Percentiles rank a stretch among this genome's conserved stretches.
Evolutionary conservation across 2,888 invertebrate species (phyloP).

Genomic region (Hecatera dysodea): DNA sequence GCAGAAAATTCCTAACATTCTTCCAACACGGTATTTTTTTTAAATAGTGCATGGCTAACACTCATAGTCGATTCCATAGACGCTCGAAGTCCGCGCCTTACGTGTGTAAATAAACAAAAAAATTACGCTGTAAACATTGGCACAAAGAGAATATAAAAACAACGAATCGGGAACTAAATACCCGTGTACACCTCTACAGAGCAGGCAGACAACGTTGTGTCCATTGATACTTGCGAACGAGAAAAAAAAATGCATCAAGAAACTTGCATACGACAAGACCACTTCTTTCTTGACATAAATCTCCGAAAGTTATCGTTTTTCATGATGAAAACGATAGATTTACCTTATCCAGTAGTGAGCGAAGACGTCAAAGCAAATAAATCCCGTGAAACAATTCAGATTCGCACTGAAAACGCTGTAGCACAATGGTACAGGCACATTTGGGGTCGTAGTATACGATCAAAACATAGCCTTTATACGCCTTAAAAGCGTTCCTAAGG

Average conservation of each 20-base stretch:
- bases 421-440: conserved; percentile 88
- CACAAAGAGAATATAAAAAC: conserved; percentile 83
- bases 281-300: conserved; percentile 60
- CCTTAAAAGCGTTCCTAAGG: conserved; percentile 63
- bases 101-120: conserved; percentile 84
- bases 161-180: conserved; percentile 80
- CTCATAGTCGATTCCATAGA: conserved; percentile 65
- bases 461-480: conserved; percentile 89
- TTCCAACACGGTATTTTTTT: conserved; percentile 33
- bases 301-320: conserved; percentile 41
- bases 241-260: conserved; percentile 71
- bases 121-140: conserved; percentile 83
- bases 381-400: conserved; percentile 82
- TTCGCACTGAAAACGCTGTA: conserved; percentile 78
- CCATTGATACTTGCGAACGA: conserved; percentile 63
- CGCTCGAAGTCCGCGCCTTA: conserved; percentile 75
- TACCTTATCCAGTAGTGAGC: conserved; percentile 76
- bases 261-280: conserved; percentile 58
- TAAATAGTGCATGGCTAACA: conserved; percentile 44
- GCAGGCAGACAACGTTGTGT: conserved; percentile 65
- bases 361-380: conserved; percentile 81
- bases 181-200: conserved; percentile 59
- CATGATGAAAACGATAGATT: conserved; percentile 67
- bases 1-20: conserved; percentile 33
- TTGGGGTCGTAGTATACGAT: conserved; percentile 82